Percentiles rank a stretch among this genome's conserved stretches.
These are phyloP conservation scores for Petaurus breviceps DNA, from an alignment of 2,113 vertebrate species.

Conservation along the genomic window DNA sequence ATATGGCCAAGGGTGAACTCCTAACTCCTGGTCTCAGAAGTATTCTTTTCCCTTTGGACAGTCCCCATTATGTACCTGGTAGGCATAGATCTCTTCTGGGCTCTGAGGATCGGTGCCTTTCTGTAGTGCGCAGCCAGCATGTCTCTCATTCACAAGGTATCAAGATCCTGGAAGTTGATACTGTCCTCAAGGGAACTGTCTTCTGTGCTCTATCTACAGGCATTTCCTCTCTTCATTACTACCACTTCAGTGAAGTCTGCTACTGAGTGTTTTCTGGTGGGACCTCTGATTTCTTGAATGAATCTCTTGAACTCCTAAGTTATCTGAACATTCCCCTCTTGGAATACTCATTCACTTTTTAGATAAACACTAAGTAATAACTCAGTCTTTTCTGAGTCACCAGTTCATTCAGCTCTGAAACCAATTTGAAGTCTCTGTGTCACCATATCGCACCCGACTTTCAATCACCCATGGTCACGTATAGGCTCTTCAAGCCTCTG, in stretches of 20 bases:
- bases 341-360: neutral
- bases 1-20: neutral
- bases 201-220: too few species aligned
- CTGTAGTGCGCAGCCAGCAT: neutral
- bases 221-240: too few species aligned
- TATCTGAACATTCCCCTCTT: neutral
- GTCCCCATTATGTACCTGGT: neutral
- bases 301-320: neutral
- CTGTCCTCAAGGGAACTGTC: neutral
- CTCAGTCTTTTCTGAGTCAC: neutral
- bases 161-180: neutral
- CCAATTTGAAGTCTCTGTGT: neutral
- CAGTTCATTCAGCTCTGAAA: neutral
- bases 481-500: too few species aligned
- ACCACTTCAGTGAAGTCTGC: neutral
- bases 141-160: neutral
- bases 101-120: neutral
- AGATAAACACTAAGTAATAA: neutral
- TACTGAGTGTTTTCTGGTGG: neutral
- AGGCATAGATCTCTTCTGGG: neutral
- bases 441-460: neutral
- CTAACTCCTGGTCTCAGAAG: neutral
- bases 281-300: neutral
- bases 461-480: too few species aligned
- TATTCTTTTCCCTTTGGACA: neutral